These are phyloP conservation scores for Papilio protenor DNA, from an alignment of 2,888 invertebrate species.

Conservation along the genomic window DNA sequence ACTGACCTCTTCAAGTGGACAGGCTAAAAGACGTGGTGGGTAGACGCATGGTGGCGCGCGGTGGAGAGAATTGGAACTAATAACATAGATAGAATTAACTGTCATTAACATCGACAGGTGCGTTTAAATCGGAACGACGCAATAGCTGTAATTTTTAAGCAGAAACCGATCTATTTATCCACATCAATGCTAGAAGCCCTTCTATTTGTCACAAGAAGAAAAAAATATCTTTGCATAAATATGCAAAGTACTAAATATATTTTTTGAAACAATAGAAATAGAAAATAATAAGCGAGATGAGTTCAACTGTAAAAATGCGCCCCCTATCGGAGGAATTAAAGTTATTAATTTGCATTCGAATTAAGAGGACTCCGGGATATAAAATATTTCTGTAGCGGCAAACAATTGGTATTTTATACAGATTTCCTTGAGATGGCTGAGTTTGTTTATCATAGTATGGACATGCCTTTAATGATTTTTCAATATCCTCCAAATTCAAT, in stretches of 20 bases:
- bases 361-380: conserved; percentile 53
- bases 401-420: conserved; percentile 76
- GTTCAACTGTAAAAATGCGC: conserved; percentile 31
- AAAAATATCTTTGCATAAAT: conserved; percentile 23
- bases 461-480: conserved; percentile 43
- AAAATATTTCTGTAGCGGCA: conserved; percentile 60
- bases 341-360: conserved; percentile 58
- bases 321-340: conserved; percentile 37
- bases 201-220: background rate
- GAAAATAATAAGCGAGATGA: conserved; percentile 13
- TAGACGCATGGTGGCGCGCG: too few species aligned
- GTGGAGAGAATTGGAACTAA: too few species aligned
- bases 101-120: too few species aligned
- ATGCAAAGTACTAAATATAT: background rate
- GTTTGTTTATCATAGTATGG: conserved; percentile 43
- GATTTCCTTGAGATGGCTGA: conserved; percentile 48
- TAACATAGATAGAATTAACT: too few species aligned
- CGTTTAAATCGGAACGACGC: too few species aligned
- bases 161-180: background rate
- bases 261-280: conserved; percentile 28
- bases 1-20: too few species aligned
- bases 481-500: too few species aligned
- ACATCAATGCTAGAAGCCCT: background rate
- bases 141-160: background rate
- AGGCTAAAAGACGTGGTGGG: too few species aligned